These are phyloP conservation scores for Trinectes maculatus DNA, from an alignment of 2,113 vertebrate genomes.

Conservation along the genomic window DNA sequence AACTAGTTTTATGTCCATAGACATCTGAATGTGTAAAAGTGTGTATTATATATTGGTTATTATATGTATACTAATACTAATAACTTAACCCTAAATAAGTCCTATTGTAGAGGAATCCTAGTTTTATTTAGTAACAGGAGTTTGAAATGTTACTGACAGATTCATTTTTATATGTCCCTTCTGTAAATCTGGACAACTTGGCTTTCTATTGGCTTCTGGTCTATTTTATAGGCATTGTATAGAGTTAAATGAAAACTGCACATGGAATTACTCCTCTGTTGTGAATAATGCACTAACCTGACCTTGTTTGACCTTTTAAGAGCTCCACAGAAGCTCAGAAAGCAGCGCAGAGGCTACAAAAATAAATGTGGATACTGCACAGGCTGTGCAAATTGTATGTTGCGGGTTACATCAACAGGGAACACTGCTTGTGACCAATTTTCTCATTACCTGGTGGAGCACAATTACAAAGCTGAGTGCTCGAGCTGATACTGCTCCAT, in stretches of 20 bases:
- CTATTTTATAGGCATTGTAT: background rate
- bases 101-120: background rate
- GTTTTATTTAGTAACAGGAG: background rate
- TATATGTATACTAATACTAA: background rate
- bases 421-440: slow-evolving; percentile 79
- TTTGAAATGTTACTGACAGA: no score
- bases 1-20: no score
- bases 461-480: slow-evolving; percentile 82
- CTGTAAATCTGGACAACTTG: background rate
- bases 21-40: no score
- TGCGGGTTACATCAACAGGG: slow-evolving; percentile 71
- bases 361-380: slow-evolving; percentile 59
- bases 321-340: slow-evolving; percentile 38
- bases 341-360: slow-evolving; percentile 21
- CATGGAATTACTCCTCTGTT: slow-evolving; percentile 25
- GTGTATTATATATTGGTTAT: background rate
- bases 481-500: slow-evolving; percentile 76
- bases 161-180: background rate
- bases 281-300: slow-evolving; percentile 33
- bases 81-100: background rate
- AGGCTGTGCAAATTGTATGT: slow-evolving; percentile 71
- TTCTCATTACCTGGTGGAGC: slow-evolving; percentile 77
- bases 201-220: background rate
- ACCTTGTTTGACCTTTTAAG: slow-evolving; percentile 46
- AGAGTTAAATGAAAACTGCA: slow-evolving; percentile 8